Percentiles rank a stretch among this genome's conserved stretches.
phyloP scores from a whole-genome alignment of 2,113 vertebrate genomes.

The Equus quagga region DNA sequence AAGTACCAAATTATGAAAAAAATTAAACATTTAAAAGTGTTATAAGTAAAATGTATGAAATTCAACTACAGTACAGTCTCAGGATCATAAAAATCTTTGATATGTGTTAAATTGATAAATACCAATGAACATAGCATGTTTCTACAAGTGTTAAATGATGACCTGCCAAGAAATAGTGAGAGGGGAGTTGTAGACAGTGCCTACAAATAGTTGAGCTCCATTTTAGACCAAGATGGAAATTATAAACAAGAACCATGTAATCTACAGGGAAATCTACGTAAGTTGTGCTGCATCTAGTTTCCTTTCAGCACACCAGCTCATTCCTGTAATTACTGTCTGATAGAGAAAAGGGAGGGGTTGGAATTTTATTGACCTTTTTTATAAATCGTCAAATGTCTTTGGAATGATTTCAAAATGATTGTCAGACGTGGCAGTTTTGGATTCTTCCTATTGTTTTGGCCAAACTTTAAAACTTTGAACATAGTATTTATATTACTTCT shows the following conservation, averaged over 20 bases:
- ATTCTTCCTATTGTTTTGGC: background rate
- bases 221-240: background rate
- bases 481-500: background rate
- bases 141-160: background rate
- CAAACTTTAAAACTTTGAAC: constrained; percentile 46
- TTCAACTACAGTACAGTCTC: background rate
- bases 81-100: background rate
- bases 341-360: background rate
- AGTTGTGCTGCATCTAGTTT: background rate
- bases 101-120: constrained; percentile 35
- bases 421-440: background rate
- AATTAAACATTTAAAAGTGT: background rate
- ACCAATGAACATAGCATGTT: constrained; percentile 3
- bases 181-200: background rate
- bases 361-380: background rate
- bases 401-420: constrained; percentile 73
- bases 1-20: constrained; percentile 38
- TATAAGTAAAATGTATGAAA: constrained; percentile 27
- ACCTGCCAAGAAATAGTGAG: background rate
- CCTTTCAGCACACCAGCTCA: background rate
- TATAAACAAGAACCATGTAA: background rate
- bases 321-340: background rate
- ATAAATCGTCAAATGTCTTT: background rate
- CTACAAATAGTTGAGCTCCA: background rate
- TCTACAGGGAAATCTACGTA: background rate